Evolutionary conservation across 2,888 invertebrate genomes (phyloP).

Genomic region (Hyalella azteca): DNA sequence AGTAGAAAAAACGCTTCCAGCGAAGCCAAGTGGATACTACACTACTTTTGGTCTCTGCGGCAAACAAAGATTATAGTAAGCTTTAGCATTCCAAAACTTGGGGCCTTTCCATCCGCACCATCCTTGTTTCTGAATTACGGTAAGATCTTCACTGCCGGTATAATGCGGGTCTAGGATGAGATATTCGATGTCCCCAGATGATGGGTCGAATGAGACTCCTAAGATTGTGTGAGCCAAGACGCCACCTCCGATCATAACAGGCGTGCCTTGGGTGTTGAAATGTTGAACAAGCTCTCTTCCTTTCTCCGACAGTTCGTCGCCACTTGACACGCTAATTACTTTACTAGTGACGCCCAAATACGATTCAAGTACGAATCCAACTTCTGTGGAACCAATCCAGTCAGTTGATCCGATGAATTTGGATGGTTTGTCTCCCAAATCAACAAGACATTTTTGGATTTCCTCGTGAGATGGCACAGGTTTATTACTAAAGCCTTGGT

Average conservation of each 20-base stretch:
- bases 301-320: constrained; percentile 79
- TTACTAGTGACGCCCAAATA: constrained; percentile 76
- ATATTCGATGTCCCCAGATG: constrained; percentile 81
- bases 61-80: constrained; percentile 96
- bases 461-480: constrained; percentile 81
- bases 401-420: constrained; percentile 87
- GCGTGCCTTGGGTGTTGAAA: constrained; percentile 91
- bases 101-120: constrained; percentile 97
- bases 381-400: constrained; percentile 99
- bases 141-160: constrained; percentile 68
- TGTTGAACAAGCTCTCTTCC: constrained; percentile 85
- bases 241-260: constrained; percentile 99
- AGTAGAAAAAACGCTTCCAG: no score
- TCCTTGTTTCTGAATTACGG: constrained; percentile 76
- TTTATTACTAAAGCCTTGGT: constrained; percentile 80
- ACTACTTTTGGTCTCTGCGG: constrained; percentile 72
- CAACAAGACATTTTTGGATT: constrained; percentile 92
- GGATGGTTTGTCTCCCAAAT: constrained; percentile 89
- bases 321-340: constrained; percentile 84
- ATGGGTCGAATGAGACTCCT: constrained; percentile 85
- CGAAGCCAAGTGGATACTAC: no score
- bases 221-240: constrained; percentile 97
- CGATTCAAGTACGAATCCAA: constrained; percentile 87
- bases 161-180: constrained; percentile 99
- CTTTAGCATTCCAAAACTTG: constrained; percentile 93